phyloP scores from a whole-genome alignment of 1,140 invertebrate genomes.

The Calephelis nemesis region DNA sequence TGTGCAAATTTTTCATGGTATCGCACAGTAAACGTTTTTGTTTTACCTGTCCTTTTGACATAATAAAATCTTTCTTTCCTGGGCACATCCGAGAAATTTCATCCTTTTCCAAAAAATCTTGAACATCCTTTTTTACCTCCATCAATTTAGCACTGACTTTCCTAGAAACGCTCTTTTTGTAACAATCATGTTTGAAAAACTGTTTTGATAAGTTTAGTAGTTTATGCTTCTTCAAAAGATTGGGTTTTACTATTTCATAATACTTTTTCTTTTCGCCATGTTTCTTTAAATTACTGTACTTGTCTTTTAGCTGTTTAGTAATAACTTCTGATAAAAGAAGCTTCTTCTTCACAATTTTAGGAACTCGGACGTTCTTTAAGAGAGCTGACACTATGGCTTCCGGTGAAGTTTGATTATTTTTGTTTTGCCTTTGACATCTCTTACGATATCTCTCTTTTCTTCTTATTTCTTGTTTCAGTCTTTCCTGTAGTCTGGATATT shows the following conservation, averaged over 20 bases:
- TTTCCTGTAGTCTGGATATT: neutral
- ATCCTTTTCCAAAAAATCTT: slow-evolving; percentile 27
- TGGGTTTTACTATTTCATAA: too few species aligned
- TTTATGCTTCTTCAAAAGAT: too few species aligned
- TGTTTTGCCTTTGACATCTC: neutral
- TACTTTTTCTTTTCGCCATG: neutral
- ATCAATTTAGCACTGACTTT: slow-evolving; percentile 10
- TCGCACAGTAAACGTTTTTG: slow-evolving; percentile 29
- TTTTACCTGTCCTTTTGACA: slow-evolving; percentile 20
- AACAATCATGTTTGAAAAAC: slow-evolving; percentile 13
- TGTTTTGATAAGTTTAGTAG: slow-evolving; percentile 13
- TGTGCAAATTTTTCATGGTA: slow-evolving; percentile 21
- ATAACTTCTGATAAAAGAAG: neutral
- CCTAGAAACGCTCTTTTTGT: neutral
- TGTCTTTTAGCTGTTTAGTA: neutral
- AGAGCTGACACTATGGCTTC: neutral
- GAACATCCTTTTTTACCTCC: slow-evolving; percentile 5
- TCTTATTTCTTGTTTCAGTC: neutral
- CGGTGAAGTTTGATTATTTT: neutral
- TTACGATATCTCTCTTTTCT: neutral
- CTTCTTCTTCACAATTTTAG: slow-evolving; percentile 8
- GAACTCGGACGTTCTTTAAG: neutral
- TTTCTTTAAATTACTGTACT: slow-evolving; percentile 2
- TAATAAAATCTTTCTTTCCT: slow-evolving; percentile 28
- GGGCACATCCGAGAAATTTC: slow-evolving; percentile 15